Evolutionary conservation across 2,888 invertebrate genomes (phyloP), one percentile per base, ranked within the genome.

Genomic region (Brenthis daphne): DNA sequence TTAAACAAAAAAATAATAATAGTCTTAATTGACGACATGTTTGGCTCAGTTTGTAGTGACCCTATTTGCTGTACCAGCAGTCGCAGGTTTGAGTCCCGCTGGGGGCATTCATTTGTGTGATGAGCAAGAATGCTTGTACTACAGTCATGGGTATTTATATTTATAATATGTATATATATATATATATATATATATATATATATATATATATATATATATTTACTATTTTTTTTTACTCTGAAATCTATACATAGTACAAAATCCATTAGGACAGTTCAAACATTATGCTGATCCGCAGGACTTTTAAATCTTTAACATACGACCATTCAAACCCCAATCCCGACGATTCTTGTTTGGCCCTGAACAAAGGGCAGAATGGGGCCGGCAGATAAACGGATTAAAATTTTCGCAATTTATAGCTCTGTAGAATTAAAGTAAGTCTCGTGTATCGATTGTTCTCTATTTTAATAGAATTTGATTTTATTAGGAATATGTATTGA

Each of bases 361-460:
- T 51, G 66, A 51, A 85, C 85, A 85, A 86, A 85, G 83, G 83
- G 81, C 83, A 77, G 81, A 81, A 80, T 80, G 87, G 85, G 77
- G 72, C 77, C 74, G 76, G 74, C 78, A 85, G 90, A 90, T 90
- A 90, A 89, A 74, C 78, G 88, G 89, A 88, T 90, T 90, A 88
- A 68, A 72, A 72, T 72, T 72, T 68, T 68, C 64, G 29, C 63
- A 70, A 72, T 72, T 68, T 72, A 70, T 70, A 68, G 65, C 70
- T 47, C 29, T 65, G 54, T 24, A 47, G 53, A 50, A 63, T 65
- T 72, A 64, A 57, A 61, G 50, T 61, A 61, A 37, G 33, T 56
- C 20, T 50, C 60, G n/a, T 48, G 47, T 67, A 61, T 61, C 47
- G 63, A 37, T 54, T 53, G 37, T 1, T 54, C 51, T 24, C 20